Conservation (phyloP, 2,797 vertebrate genomes). For the Diglossa cyanea region DNA sequence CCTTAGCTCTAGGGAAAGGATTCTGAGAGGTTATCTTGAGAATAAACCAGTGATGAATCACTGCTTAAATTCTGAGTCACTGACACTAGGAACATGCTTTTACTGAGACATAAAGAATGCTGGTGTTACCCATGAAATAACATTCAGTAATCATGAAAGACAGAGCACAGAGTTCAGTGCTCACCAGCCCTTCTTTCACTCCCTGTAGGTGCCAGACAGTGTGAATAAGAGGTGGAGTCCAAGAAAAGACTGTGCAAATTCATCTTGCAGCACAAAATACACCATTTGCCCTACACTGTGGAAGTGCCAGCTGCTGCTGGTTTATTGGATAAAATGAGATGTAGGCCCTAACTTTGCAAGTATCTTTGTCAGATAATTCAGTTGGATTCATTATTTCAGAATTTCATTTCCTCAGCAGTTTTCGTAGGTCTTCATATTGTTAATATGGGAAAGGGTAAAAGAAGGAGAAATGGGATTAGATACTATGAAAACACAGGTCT, state of each 20-base stretch:
- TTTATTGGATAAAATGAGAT: background rate
- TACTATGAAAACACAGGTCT: background rate
- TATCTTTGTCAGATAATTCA: background rate
- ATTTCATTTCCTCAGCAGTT: background rate
- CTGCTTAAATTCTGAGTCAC: background rate
- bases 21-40: background rate
- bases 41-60: background rate
- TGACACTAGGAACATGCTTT: background rate
- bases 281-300: fast-evolving
- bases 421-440: background rate
- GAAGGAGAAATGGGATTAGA: background rate
- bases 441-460: background rate
- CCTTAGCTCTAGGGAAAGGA: background rate
- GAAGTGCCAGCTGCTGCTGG: background rate
- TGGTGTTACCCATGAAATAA: background rate
- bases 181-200: background rate
- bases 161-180: background rate
- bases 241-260: background rate
- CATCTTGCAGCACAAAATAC: background rate
- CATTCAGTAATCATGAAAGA: background rate
- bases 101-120: background rate
- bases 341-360: background rate
- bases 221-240: background rate
- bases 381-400: background rate
- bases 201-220: background rate